Evolutionary conservation across 2,113 vertebrate species (phyloP).

Genomic region (Scalopus aquaticus): DNA sequence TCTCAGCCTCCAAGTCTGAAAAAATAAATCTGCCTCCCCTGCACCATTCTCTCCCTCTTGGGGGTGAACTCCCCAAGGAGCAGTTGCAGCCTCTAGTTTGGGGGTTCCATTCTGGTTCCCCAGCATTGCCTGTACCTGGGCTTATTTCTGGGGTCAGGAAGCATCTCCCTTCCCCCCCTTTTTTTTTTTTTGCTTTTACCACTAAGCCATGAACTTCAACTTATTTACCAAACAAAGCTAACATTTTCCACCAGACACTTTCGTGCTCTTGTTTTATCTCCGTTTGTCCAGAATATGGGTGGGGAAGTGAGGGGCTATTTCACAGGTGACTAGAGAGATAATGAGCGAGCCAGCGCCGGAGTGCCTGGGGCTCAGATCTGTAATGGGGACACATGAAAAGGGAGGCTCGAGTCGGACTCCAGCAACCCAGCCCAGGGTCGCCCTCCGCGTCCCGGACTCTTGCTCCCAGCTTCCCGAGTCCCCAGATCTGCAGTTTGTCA

Average conservation of each 20-base stretch:
- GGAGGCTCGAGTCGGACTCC: not conserved
- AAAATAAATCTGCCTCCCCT: not conserved
- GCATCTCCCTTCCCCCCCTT: not conserved
- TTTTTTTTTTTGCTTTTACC: not conserved
- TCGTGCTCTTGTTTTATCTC: not conserved
- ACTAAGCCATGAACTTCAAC: not conserved
- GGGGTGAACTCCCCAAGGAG: not conserved
- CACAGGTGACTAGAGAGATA: not conserved
- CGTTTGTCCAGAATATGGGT: not conserved
- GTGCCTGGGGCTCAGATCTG: not conserved
- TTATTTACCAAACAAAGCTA: not conserved
- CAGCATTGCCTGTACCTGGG: no score
- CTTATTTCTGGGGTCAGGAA: not conserved
- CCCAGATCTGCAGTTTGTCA: not conserved
- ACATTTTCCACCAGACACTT: no score
- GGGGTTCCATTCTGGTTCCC: not conserved
- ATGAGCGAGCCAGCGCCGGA: no score
- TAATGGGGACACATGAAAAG: accelerated
- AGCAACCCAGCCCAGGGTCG: accelerated
- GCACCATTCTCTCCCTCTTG: not conserved
- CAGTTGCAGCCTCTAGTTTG: not conserved
- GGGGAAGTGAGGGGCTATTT: not conserved
- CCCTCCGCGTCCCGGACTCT: accelerated
- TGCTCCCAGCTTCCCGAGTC: not conserved
- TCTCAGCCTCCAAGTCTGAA: not conserved